Conservation (phyloP, 2,797 vertebrate species). For the Dipus sagitta region DNA sequence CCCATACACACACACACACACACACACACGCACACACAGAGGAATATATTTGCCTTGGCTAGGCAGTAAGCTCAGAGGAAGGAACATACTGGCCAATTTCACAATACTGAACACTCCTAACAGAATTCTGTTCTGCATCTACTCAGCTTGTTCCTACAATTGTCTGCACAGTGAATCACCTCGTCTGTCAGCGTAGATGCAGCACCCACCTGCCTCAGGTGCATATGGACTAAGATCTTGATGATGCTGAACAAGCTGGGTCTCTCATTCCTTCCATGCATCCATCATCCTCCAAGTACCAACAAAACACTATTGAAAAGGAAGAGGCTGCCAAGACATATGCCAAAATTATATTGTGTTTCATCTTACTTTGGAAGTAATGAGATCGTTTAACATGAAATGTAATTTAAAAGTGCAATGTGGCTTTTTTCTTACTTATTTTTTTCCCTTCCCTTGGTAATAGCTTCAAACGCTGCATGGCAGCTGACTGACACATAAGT, state of each 20-base stretch:
- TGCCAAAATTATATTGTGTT: slow-evolving; percentile 77
- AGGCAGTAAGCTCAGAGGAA: slow-evolving; percentile 76
- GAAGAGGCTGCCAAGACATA: slow-evolving; percentile 78
- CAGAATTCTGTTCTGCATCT: slow-evolving; percentile 68
- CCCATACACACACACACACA: too few species aligned
- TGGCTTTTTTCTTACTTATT: not conserved
- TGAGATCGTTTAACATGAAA: slow-evolving; percentile 85
- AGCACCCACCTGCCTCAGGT: slow-evolving; percentile 60
- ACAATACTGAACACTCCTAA: slow-evolving; percentile 64
- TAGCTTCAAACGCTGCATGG: slow-evolving; percentile 72
- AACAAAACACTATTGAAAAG: slow-evolving; percentile 75
- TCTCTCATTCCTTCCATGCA: slow-evolving; percentile 70
- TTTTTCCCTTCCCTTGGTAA: slow-evolving; percentile 76
- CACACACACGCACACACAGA: too few species aligned
- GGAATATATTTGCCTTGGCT: slow-evolving; percentile 55
- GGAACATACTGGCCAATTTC: slow-evolving; percentile 44
- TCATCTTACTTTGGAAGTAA: slow-evolving; percentile 85
- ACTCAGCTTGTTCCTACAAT: slow-evolving; percentile 77
- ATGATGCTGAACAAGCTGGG: slow-evolving; percentile 76
- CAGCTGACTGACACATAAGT: slow-evolving; percentile 81
- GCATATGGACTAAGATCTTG: slow-evolving; percentile 76
- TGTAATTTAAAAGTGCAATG: slow-evolving; percentile 83
- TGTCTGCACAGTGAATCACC: slow-evolving; percentile 26
- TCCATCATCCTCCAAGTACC: slow-evolving; percentile 79
- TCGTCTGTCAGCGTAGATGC: slow-evolving; percentile 75